Conservation (phyloP, 2,113 vertebrate genomes). For the Halichoeres trimaculatus region DNA sequence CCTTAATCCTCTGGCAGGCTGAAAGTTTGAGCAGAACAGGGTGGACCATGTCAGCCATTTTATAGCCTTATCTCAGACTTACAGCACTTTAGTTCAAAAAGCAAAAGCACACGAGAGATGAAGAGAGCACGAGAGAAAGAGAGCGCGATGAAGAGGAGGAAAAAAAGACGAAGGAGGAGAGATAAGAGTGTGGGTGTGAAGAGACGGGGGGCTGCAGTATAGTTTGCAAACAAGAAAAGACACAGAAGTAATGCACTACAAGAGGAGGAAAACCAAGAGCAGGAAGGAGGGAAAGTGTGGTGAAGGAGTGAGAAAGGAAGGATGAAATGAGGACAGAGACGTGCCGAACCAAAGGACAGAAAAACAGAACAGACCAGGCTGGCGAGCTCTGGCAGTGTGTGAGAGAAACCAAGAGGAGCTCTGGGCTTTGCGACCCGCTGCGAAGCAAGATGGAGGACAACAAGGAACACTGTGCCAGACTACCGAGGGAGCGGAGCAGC, state of each 20-base stretch:
- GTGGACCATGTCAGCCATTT: constrained; percentile 79
- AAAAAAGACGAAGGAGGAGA: constrained; percentile 56
- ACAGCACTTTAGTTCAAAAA: constrained; percentile 78
- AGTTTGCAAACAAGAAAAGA: constrained; percentile 56
- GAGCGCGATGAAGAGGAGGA: constrained; percentile 55
- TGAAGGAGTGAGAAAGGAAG: constrained; percentile 24
- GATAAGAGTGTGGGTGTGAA: constrained; percentile 52
- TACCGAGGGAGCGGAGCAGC: constrained; percentile 44
- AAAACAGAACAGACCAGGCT: constrained; percentile 23
- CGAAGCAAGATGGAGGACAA: constrained; percentile 73
- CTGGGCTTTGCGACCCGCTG: constrained; percentile 56
- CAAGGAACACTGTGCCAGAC: constrained; percentile 54
- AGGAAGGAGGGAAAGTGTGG: constrained; percentile 9
- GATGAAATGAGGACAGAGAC: constrained; percentile 20
- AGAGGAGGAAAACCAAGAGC: constrained; percentile 30
- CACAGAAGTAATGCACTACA: constrained; percentile 50
- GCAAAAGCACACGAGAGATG: constrained; percentile 34
- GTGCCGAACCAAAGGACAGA: constrained; percentile 1
- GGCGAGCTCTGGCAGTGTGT: constrained; percentile 12
- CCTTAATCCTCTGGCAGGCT: constrained; percentile 76
- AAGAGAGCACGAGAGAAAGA: constrained; percentile 14
- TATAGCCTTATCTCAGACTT: constrained; percentile 76
- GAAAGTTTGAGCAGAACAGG: constrained; percentile 69
- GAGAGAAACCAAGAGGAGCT: constrained; percentile 46
- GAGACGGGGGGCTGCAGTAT: constrained; percentile 24